A percentile compares a stretch with the other conserved stretches of the same genome.
These are phyloP conservation scores for Campylomormyrus tamandua DNA, from an alignment of 2,113 vertebrate genomes.

Conservation along the genomic window DNA sequence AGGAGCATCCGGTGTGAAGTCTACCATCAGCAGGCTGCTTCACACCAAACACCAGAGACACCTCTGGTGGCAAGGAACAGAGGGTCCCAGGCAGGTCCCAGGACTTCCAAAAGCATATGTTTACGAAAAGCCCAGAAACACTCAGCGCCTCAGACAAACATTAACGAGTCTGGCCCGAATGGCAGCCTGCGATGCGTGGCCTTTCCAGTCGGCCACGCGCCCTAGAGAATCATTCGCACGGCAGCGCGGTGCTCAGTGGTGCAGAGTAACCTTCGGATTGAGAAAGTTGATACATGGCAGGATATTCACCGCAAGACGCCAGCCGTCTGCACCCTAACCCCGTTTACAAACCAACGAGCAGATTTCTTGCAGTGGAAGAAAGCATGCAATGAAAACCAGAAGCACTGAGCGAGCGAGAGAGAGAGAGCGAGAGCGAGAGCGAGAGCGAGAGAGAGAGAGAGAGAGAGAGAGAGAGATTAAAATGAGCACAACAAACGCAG, in stretches of 20 bases:
- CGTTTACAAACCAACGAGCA: background rate
- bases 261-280: background rate
- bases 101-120: background rate
- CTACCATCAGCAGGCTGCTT: background rate
- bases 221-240: background rate
- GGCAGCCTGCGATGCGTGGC: background rate
- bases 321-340: background rate
- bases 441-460: background rate
- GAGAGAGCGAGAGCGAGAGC: background rate
- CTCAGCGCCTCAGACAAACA: background rate
- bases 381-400: background rate
- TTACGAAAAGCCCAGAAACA: background rate
- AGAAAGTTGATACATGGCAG: background rate
- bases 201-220: background rate
- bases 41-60: background rate
- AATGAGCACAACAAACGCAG: background rate
- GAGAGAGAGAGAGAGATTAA: background rate
- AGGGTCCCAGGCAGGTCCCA: background rate
- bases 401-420: background rate
- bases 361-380: background rate
- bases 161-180: background rate
- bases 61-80: background rate
- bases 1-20: background rate
- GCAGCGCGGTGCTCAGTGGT: background rate
- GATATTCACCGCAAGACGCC: background rate